These are phyloP conservation scores for Ectemnius continuus DNA, from an alignment of 2,888 invertebrate species.

Conservation along the genomic window DNA sequence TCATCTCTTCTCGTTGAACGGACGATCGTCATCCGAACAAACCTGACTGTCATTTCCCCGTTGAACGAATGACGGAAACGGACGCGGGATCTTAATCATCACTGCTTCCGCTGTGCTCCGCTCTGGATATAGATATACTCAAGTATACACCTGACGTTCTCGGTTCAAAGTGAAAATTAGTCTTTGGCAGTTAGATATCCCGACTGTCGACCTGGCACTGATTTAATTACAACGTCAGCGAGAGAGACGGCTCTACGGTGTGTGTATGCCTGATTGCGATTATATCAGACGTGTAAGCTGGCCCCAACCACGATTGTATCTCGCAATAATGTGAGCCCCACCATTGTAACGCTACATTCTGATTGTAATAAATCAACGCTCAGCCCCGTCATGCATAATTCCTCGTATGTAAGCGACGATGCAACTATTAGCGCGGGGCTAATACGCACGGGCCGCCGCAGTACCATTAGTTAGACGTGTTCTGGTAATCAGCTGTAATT, in stretches of 20 bases:
- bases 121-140: neutral
- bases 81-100: constrained; percentile 16
- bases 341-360: neutral
- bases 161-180: constrained; percentile 1
- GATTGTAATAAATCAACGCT: constrained; percentile 6
- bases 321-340: neutral
- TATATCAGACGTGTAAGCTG: constrained; percentile 6
- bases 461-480: too few relatives aligned
- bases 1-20: neutral
- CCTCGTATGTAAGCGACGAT: constrained; percentile 5
- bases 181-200: neutral
- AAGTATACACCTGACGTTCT: neutral
- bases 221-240: constrained; percentile 1
- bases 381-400: constrained; percentile 3
- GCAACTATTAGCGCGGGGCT: neutral
- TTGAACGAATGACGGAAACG: constrained; percentile 20
- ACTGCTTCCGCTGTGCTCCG: neutral
- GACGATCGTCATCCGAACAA: constrained; percentile 26
- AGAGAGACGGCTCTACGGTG: neutral
- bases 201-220: neutral
- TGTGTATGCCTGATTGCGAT: constrained; percentile 1
- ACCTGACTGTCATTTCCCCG: constrained; percentile 17
- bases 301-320: neutral
- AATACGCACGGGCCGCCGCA: too few relatives aligned
- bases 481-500: too few relatives aligned